Percentiles rank a stretch among this genome's conserved stretches.
Evolutionary conservation across 2,113 vertebrate species (phyloP).

Genomic region (Ramphastos sulfuratus): DNA sequence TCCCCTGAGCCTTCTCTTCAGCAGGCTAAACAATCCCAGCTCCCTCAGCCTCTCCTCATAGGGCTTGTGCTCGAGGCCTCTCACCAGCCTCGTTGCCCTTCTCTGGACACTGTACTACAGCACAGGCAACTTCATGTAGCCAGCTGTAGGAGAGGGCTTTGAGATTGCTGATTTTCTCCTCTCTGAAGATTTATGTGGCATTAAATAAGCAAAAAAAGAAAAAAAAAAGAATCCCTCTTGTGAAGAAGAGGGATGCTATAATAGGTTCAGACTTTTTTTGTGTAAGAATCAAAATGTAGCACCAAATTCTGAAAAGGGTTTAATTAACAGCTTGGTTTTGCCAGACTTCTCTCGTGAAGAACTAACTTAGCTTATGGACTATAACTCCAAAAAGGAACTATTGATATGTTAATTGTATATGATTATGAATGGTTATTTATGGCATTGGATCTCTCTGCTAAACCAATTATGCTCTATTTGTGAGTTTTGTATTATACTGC

Average conservation of each 20-base stretch:
- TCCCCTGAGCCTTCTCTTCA: too few species aligned
- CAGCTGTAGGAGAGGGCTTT: background rate
- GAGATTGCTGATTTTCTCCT: background rate
- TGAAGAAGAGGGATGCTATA: slow-evolving; percentile 38
- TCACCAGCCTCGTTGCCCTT: too few species aligned
- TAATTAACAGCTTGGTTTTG: slow-evolving; percentile 73
- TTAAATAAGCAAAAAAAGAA: slow-evolving; percentile 38
- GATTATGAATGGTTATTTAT: slow-evolving; percentile 76
- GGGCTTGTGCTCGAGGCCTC: too few species aligned
- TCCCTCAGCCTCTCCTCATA: too few species aligned
- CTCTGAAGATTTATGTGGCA: slow-evolving; percentile 4
- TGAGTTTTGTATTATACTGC: slow-evolving; percentile 71
- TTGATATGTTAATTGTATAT: slow-evolving; percentile 76
- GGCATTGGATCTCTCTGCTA: slow-evolving; percentile 72
- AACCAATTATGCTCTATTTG: slow-evolving; percentile 75
- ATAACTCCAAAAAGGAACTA: slow-evolving; percentile 72
- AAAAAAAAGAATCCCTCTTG: slow-evolving; percentile 30
- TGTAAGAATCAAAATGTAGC: slow-evolving; percentile 49
- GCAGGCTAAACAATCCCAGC: too few species aligned
- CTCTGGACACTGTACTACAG: background rate
- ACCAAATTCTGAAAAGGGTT: slow-evolving; percentile 68
- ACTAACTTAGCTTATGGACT: slow-evolving; percentile 72
- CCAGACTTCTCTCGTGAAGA: slow-evolving; percentile 66
- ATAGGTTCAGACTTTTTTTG: slow-evolving; percentile 45
- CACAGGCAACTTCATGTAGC: background rate